These are phyloP conservation scores for Ariopsis seemanni DNA, from an alignment of 2,113 vertebrate genomes.

Conservation along the genomic window DNA sequence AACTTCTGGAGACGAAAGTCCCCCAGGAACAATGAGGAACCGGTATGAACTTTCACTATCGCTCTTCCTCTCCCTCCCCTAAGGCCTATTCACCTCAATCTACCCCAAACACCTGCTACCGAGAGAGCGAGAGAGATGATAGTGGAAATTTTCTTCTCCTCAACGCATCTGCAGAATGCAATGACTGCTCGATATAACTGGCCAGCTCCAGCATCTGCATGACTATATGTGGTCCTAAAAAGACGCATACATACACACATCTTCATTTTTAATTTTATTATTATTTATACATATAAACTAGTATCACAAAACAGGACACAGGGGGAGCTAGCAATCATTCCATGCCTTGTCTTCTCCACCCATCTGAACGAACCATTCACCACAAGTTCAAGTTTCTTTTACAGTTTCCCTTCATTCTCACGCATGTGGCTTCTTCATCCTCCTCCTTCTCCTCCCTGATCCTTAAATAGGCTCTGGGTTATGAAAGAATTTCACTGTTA, in stretches of 20 bases:
- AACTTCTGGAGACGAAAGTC: constrained; percentile 12
- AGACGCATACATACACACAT: constrained; percentile 10
- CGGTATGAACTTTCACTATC: constrained; percentile 16
- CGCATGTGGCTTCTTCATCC: constrained; percentile 46
- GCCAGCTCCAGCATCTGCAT: background rate
- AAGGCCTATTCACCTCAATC: constrained; percentile 38
- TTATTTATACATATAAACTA: background rate
- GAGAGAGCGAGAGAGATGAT: constrained; percentile 9
- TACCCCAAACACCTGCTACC: constrained; percentile 49
- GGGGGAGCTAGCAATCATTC: background rate
- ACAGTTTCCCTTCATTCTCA: constrained; percentile 44
- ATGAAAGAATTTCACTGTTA: constrained; percentile 46
- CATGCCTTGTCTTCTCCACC: constrained; percentile 14
- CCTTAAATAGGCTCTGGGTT: constrained; percentile 49
- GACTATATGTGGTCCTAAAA: background rate
- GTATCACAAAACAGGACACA: background rate
- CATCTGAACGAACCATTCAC: constrained; percentile 39
- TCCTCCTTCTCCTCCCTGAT: constrained; percentile 23
- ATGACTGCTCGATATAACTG: background rate
- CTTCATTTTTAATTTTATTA: background rate
- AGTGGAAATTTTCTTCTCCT: constrained; percentile 24
- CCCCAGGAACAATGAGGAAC: constrained; percentile 32
- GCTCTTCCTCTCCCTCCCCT: constrained; percentile 20
- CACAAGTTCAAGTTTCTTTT: constrained; percentile 41
- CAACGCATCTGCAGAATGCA: background rate